These are phyloP conservation scores for Conchocele bisecta DNA, from an alignment of 2,888 invertebrate genomes.

Conservation along the genomic window DNA sequence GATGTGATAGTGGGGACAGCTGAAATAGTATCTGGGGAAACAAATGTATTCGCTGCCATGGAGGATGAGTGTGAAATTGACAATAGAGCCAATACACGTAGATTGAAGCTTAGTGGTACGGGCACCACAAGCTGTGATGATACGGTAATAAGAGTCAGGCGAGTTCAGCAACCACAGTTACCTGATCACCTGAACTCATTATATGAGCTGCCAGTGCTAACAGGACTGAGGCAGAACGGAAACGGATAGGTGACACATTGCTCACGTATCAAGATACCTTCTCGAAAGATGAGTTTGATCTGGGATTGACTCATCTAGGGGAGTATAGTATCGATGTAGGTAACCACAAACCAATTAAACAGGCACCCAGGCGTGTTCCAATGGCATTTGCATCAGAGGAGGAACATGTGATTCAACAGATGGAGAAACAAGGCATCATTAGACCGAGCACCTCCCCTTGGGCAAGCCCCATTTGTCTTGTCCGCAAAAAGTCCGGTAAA, in stretches of 20 bases:
- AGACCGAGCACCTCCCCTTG: conserved; percentile 28
- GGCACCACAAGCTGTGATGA: too few species aligned
- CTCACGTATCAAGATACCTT: conserved; percentile 9
- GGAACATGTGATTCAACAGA: conserved; percentile 30
- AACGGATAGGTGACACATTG: conserved; percentile 17
- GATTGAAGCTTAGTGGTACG: too few species aligned
- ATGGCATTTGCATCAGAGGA: conserved; percentile 34
- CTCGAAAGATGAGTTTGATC: conserved; percentile 26
- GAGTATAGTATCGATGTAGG: conserved; percentile 35
- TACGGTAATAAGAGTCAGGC: too few species aligned
- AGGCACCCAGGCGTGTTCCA: conserved; percentile 31
- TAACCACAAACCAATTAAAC: conserved; percentile 23
- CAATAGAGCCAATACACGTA: too few species aligned
- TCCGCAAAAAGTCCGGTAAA: conserved; percentile 9
- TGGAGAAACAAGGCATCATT: conserved; percentile 33
- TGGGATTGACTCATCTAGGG: conserved; percentile 34
- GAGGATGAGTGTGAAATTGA: too few species aligned
- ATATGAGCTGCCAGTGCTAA: too few species aligned
- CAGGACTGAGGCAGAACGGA: too few species aligned
- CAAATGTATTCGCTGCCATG: too few species aligned
- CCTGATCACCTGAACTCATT: too few species aligned
- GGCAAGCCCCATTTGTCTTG: conserved; percentile 35
- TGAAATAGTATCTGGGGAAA: too few species aligned
- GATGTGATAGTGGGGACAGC: conserved; percentile 28
- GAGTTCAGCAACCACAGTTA: too few species aligned